Base-by-base conservation (phyloP, 2,797 vertebrate genomes). In the Halcyon smyrnensis region DNA sequence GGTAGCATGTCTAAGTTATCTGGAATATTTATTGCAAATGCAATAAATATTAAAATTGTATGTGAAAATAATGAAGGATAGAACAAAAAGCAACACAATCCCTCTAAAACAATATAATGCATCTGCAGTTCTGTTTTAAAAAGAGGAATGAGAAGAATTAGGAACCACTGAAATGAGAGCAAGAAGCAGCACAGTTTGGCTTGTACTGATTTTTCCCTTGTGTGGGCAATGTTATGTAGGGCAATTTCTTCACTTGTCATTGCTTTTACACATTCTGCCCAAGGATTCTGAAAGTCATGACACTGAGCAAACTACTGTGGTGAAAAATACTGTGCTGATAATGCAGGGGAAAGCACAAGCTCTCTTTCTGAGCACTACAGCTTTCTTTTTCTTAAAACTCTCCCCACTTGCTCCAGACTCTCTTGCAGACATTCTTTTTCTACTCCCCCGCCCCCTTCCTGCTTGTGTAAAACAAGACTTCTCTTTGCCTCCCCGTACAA, bases 401-500 rank as follows among this genome's bases (percentile, higher is more conserved):
- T 85, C 46, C n/a, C 25, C 60, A 71, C 45, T 89, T 75, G 51
- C 45, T 54, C 37, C 81, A 89, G 84, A 86, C 71, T 84, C 57
- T 48, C 36, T 45, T 39, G 23, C 59, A 87, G 51, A 96, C 91
- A 95, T 95, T 96, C 95, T 93, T 93, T 53, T 75, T 80, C 80
- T 63, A 86, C 84, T 90, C 86, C 88, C 50, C 84, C 77, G 0
- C 46, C 78, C 56, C 93, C 59, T 96, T 96, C 93, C 96, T 94
- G 93, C 94, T 78, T 37, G 60, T 64, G 68, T 92, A 63, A 54
- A 68, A 81, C 90, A 95, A 95, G 90, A 64, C 57, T 83, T 84
- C 79, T 93, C 79, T 96, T 90, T 95, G 90, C 93, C 68, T 92
- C 57, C 63, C 79, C 74, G 91, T 86, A 96, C 96, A 96, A 93